Conservation (phyloP, 2,888 invertebrate genomes). For the Ferdinandea cuprea region DNA sequence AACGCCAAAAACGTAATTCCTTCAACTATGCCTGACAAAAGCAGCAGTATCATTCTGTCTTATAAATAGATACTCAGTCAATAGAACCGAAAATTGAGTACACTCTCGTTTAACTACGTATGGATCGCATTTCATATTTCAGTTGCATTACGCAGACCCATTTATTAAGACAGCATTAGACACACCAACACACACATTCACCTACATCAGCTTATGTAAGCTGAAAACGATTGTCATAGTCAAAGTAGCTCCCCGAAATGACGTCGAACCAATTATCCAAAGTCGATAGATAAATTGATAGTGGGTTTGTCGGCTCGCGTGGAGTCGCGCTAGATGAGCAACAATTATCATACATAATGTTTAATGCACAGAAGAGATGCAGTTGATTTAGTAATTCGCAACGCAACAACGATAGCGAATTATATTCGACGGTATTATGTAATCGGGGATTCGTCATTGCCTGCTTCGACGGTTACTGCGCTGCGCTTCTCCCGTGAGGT, state of each 20-base stretch:
- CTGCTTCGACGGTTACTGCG: constrained; percentile 14
- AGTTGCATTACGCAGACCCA: background rate
- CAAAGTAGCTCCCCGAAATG: constrained; percentile 1
- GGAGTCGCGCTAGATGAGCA: constrained; percentile 28
- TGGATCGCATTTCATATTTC: background rate
- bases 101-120: constrained; percentile 1
- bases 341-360: constrained; percentile 48
- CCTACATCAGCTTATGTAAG: too few relatives aligned
- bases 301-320: constrained; percentile 3
- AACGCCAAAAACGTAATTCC: background rate
- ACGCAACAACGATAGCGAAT: constrained; percentile 49
- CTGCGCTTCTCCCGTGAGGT: constrained; percentile 13
- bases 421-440: constrained; percentile 45
- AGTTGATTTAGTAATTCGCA: constrained; percentile 44
- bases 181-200: constrained; percentile 15
- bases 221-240: background rate
- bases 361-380: constrained; percentile 44
- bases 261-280: constrained; percentile 58
- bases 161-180: constrained; percentile 40
- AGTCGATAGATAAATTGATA: constrained; percentile 32
- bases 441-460: constrained; percentile 61
- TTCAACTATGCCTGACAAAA: background rate
- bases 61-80: constrained; percentile 8
- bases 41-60: background rate
- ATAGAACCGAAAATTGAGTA: constrained; percentile 10